Base-by-base conservation (phyloP, 2,797 vertebrate genomes). In the Loris lydekkerianus region DNA sequence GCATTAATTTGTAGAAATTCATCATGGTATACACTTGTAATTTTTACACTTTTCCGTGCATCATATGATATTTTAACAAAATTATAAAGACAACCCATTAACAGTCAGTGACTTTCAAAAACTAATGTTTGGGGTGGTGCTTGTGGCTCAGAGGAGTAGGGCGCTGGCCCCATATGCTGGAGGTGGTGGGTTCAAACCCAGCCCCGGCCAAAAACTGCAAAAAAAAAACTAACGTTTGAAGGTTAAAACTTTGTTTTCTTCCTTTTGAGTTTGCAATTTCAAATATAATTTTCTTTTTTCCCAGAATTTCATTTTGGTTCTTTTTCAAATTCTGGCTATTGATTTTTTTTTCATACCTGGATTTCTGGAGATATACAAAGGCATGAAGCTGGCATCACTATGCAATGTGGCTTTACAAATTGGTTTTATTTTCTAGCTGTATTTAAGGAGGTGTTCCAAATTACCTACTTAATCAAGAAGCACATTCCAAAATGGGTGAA, bases 361-460 rank as follows among this genome's bases (percentile, higher is more conserved):
- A 27, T 61, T 60, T 93, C 56, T 58, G 93, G 67, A 96, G 89
- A 98, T 95, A 95, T 76, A 97, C 0, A 29, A 97, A 97, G 95
- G 94, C 58, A 3, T 86, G 93, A 96, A 96, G 96, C 91, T 97
- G 87, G 89, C 95, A 89, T 81, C 90, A 95, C 13, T 93, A 94
- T 95, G 96, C 86, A 53, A 95, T 49, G 82, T 49, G 88, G 96
- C 93, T 94, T 98, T 97, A 95, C 89, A 98, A 97, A 97, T 96
- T 96, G 95, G 96, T 97, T 93, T 93, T 53, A 90, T 86, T 96
- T 97, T 97, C 97, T 97, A 96, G 93, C 97, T 90, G 97, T 97
- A 97, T 96, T 96, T 92, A 96, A 97, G 97, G 97, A 98, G 97
- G 96, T 96, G 97, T 97, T 97, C 95, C 94, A 97, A 98, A 96